phyloP scores from a whole-genome alignment of 1,140 invertebrate species.

The Lepidotrigona ventralis region DNA sequence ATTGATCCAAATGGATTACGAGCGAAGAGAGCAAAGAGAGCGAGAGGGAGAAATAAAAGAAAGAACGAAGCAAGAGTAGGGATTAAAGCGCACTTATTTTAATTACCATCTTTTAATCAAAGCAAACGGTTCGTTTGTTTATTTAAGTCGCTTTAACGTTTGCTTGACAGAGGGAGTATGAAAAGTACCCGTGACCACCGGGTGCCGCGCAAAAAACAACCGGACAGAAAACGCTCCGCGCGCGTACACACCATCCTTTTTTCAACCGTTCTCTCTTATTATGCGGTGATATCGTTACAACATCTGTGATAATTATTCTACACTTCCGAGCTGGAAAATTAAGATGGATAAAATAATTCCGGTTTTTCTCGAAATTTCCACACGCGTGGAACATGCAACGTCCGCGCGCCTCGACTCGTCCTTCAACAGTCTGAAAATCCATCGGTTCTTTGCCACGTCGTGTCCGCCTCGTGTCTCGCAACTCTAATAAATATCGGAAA shows the following conservation, averaged over 20 bases:
- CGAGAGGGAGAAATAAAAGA: too few species aligned
- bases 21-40: background rate
- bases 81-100: conserved; percentile 23
- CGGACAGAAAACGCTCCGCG: background rate
- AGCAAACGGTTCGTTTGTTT: too few species aligned
- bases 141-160: background rate
- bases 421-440: background rate
- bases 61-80: background rate
- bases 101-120: conserved; percentile 23
- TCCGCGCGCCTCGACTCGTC: too few species aligned
- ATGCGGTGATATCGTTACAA: background rate
- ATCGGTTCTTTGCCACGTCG: too few species aligned
- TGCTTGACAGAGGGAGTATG: background rate
- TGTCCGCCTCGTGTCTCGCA: background rate
- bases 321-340: background rate
- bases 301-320: conserved; percentile 1
- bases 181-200: background rate
- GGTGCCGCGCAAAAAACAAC: background rate
- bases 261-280: background rate
- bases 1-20: background rate
- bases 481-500: conserved; percentile 49
- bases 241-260: background rate
- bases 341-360: background rate
- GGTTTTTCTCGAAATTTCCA: background rate
- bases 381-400: background rate